A percentile compares a stretch with the other conserved stretches of the same genome.
phyloP scores from a whole-genome alignment of 2,797 vertebrate species.

The Sebastes trivittatus region DNA sequence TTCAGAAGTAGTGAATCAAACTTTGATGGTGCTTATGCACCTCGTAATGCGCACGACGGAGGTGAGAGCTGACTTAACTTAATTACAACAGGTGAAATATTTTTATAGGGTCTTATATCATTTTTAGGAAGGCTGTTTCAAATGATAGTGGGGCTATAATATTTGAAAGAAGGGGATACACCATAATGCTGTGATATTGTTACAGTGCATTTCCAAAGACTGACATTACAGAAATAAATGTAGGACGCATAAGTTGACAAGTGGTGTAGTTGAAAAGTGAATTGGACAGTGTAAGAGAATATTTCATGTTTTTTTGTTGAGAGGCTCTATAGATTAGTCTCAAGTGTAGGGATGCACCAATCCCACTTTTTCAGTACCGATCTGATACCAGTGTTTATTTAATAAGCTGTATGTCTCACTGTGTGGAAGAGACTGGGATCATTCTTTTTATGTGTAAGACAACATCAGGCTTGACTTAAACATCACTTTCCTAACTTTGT shows the following conservation, averaged over 20 bases:
- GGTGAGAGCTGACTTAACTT: background rate
- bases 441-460: no score
- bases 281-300: background rate
- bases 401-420: no score
- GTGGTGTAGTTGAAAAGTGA: background rate
- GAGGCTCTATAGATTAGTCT: background rate
- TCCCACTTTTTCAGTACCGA: fast-evolving
- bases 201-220: background rate
- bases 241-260: background rate
- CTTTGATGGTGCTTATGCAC: background rate
- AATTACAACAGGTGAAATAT: background rate
- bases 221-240: background rate
- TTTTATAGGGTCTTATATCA: background rate
- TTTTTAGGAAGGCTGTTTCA: background rate
- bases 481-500: no score
- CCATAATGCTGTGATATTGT: background rate
- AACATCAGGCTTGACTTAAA: no score
- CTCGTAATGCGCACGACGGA: background rate
- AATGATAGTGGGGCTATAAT: background rate
- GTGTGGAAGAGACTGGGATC: no score
- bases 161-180: background rate
- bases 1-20: background rate
- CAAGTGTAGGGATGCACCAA: background rate
- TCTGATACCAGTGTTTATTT: no score
- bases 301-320: background rate